A percentile compares a stretch with the other conserved stretches of the same genome.
Conservation (phyloP, 2,888 invertebrate species). For the Drosophila borborema region DNA sequence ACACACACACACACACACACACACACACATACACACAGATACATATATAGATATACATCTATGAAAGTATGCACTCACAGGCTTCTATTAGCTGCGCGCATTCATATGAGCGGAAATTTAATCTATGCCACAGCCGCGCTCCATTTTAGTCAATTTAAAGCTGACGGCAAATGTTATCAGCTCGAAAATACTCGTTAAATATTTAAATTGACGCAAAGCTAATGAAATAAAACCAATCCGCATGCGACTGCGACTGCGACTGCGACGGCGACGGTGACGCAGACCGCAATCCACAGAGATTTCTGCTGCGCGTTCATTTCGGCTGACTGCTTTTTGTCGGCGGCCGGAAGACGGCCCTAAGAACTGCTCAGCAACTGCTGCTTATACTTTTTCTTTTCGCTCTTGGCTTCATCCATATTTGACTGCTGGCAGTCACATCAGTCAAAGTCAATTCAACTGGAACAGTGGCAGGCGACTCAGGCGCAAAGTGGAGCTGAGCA, state of each 20-base stretch:
- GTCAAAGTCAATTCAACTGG: constrained; percentile 37
- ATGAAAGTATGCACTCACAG: constrained; percentile 14
- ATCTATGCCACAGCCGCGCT: constrained; percentile 57
- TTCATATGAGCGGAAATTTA: constrained; percentile 75
- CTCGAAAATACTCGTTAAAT: constrained; percentile 68
- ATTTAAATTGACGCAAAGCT: constrained; percentile 77
- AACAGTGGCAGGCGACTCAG: constrained; percentile 4
- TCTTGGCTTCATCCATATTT: constrained; percentile 13
- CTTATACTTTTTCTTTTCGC: not conserved
- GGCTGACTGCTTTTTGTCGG: constrained; percentile 8
- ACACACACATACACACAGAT: not conserved
- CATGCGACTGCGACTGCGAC: constrained; percentile 26
- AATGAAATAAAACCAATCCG: constrained; percentile 73
- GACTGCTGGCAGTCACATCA: constrained; percentile 33
- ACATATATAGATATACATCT: not conserved
- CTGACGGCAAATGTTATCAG: constrained; percentile 63
- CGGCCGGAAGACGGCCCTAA: constrained; percentile 14
- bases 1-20: not conserved
- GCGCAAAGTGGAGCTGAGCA: not conserved
- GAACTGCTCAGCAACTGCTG: constrained; percentile 1
- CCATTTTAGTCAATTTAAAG: constrained; percentile 70
- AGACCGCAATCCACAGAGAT: constrained; percentile 49
- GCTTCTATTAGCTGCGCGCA: constrained; percentile 75
- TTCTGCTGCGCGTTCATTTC: constrained; percentile 41
- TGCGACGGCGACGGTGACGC: constrained; percentile 41